A percentile compares a stretch with the other conserved stretches of the same genome.
Conservation (phyloP, 2,113 vertebrate species). For the Notechis scutatus region DNA sequence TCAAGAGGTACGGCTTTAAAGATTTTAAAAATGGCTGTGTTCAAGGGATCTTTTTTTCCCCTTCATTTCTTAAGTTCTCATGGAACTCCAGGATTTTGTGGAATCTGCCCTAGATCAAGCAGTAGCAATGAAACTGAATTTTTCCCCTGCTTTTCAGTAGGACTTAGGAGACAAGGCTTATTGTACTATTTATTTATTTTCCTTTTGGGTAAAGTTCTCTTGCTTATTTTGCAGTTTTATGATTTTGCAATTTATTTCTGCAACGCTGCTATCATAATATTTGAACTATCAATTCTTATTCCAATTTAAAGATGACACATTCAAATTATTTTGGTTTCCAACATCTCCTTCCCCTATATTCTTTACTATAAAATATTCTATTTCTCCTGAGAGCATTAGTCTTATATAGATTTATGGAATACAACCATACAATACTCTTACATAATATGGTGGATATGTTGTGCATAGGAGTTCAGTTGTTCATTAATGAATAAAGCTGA, state of each 20-base stretch:
- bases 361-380: neutral
- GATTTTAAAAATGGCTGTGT: neutral
- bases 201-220: neutral
- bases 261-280: neutral
- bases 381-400: conserved; percentile 16
- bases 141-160: neutral
- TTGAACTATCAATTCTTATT: neutral
- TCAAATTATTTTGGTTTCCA: fast-evolving
- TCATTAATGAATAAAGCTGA: conserved; percentile 24
- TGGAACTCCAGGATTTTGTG: neutral
- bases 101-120: neutral
- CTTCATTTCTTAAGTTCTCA: neutral
- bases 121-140: neutral
- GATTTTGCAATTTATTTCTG: neutral
- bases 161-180: neutral
- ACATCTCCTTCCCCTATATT: fast-evolving
- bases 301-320: neutral
- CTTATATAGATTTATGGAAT: neutral
- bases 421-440: neutral
- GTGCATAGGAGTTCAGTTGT: neutral
- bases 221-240: neutral
- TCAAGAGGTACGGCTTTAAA: neutral
- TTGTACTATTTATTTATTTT: neutral
- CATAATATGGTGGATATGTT: fast-evolving
- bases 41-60: neutral